A percentile compares a stretch with the other conserved stretches of the same genome.
Conservation (phyloP, 2,113 vertebrate genomes). For the Anguilla japonica region DNA sequence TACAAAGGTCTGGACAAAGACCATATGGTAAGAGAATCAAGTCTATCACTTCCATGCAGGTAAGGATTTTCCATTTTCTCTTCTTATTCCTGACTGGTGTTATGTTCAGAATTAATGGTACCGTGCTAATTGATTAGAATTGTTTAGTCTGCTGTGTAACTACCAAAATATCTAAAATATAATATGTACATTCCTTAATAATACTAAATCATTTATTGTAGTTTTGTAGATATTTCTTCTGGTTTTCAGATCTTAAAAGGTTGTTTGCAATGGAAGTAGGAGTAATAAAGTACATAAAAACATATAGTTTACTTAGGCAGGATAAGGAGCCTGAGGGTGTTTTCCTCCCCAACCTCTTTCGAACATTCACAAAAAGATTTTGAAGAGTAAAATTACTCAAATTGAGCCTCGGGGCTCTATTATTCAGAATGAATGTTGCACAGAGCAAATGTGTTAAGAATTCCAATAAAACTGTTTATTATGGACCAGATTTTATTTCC, state of each 20-base stretch:
- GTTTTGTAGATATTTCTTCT: background rate
- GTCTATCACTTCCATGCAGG: background rate
- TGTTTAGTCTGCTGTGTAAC: too few species aligned
- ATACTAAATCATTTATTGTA: background rate
- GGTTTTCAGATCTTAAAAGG: background rate
- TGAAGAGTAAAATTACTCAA: too few species aligned
- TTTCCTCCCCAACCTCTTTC: background rate
- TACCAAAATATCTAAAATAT: background rate
- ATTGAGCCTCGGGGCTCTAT: too few species aligned
- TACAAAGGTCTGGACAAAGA: background rate
- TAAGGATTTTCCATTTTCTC: background rate
- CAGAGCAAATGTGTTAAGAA: too few species aligned
- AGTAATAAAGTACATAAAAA: background rate
- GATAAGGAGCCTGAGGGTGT: background rate
- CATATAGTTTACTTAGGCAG: too few species aligned
- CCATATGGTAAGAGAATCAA: conserved; percentile 10
- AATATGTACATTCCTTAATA: background rate
- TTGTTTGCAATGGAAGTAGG: background rate
- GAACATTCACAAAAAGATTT: too few species aligned
- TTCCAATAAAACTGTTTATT: too few species aligned
- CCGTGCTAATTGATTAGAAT: too few species aligned
- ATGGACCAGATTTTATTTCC: too few species aligned
- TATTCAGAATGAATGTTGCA: too few species aligned
- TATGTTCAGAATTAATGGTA: too few species aligned
- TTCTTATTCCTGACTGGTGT: background rate